Conservation (phyloP, 2,888 invertebrate species). For the Neoascia interrupta region DNA sequence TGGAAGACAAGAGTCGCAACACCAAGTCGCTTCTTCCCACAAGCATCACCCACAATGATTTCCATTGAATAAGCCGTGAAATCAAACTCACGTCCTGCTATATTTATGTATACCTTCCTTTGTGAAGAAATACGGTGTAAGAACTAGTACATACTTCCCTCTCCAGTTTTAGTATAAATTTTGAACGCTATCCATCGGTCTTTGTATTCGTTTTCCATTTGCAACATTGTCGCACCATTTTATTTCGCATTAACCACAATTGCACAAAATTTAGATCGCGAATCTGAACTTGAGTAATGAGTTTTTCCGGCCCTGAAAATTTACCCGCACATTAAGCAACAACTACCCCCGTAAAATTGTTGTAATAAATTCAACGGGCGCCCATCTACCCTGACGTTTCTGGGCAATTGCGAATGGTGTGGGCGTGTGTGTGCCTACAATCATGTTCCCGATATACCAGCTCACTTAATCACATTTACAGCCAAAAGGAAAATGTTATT, state of each 20-base stretch:
- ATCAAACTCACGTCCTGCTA: too few species aligned
- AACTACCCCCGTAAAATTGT: slow-evolving; percentile 30
- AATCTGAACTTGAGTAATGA: slow-evolving; percentile 59
- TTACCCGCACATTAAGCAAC: slow-evolving; percentile 47
- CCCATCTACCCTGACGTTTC: slow-evolving; percentile 14
- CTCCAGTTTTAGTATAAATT: too few species aligned
- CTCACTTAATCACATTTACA: slow-evolving; percentile 37
- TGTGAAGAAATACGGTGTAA: too few species aligned
- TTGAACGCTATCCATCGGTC: too few species aligned
- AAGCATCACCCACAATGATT: too few species aligned
- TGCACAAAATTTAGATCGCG: slow-evolving; percentile 31
- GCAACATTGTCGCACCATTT: too few species aligned
- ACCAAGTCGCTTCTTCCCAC: too few species aligned
- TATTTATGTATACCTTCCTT: too few species aligned
- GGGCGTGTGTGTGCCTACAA: not conserved
- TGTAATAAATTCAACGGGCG: slow-evolving; percentile 34
- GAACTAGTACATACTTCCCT: too few species aligned
- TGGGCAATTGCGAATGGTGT: not conserved
- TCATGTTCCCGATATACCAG: slow-evolving; percentile 49
- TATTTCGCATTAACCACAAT: slow-evolving; percentile 38
- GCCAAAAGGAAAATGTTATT: slow-evolving; percentile 29
- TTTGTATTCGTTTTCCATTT: too few species aligned
- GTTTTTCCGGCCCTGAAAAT: slow-evolving; percentile 55
- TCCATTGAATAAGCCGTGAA: too few species aligned
- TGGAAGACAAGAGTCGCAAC: too few species aligned